Evolutionary conservation across 1,140 invertebrate genomes (phyloP), one percentile per base, ranked within the genome.

Genomic region (Pogonomyrmex barbatus): DNA sequence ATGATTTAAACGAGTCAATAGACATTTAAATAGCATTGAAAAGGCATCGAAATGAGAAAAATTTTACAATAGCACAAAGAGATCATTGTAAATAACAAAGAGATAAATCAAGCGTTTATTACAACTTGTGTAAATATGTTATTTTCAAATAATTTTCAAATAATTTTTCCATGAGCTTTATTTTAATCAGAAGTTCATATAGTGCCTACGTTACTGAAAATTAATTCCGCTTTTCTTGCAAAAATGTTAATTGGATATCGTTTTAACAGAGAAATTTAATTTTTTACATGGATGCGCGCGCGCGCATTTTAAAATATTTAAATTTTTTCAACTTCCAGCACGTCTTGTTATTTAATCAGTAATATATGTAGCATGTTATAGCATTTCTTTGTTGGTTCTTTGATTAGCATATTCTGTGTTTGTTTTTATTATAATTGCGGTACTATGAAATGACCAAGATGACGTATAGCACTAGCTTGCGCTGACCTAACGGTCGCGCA

Each of bases 401-500:
- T 0, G 52, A 73, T 56, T 17, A 3, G 5, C n/a, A 33, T n/a
- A 62, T 17, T 68, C 1, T 56, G 4, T 56, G 14, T 24, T 24
- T 24, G 56, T 10, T 85, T n/a, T n/a, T 56, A 39, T 14, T 58
- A 75, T 63, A 39, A 79, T 67, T 47, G 0, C 14, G 1, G n/a
- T 14, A 14, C 0, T 0, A 4, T 42, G 10, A 86, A 2, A 1
- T 4, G 54, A 24, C 12, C 17, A 30, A 2, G 50, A 63, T 47
- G 47, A 76, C 36, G 0, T 24, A 67, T 39, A 42, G 10, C 12
- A 56, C 5, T 54, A 52, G 6, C 9, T 75, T 17, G 30, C 10
- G 5, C 10, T 39, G 54, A 45, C 42, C 42, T 86, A 86, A 79
- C 42, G 52, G 63, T 86, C 65, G 5, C 1, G 8, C 14, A 85